A percentile compares a stretch with the other conserved stretches of the same genome.
Evolutionary conservation across 2,113 vertebrate species (phyloP).

Genomic region (Apaloderma vittatum): DNA sequence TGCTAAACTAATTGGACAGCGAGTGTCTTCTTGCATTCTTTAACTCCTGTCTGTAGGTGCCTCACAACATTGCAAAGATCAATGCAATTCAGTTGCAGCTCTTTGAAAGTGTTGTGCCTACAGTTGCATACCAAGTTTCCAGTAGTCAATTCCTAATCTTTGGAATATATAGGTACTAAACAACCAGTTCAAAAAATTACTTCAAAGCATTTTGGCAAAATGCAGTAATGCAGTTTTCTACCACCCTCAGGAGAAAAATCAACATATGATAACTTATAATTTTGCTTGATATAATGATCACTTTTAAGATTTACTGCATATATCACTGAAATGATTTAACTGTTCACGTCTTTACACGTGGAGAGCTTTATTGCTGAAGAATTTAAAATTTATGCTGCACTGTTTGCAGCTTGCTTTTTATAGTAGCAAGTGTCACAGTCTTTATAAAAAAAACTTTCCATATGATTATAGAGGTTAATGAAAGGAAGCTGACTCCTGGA

Average conservation of each 20-base stretch:
- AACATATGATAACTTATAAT: background rate
- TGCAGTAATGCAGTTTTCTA: background rate
- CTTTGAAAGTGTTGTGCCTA: background rate
- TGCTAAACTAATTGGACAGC: background rate
- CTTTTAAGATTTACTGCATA: background rate
- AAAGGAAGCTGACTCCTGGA: background rate
- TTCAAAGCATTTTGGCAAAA: background rate
- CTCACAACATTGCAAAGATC: background rate
- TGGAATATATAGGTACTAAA: background rate
- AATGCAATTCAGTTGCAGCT: background rate
- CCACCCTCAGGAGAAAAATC: background rate
- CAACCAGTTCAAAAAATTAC: background rate
- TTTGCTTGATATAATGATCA: background rate
- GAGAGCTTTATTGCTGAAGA: background rate
- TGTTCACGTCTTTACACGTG: background rate
- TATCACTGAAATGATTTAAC: background rate
- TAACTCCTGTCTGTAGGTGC: background rate
- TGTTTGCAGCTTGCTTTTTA: background rate
- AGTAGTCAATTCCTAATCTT: background rate
- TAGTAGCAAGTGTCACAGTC: background rate
- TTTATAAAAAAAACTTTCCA: background rate
- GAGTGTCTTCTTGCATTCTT: background rate
- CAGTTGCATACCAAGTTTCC: background rate
- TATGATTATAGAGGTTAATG: background rate
- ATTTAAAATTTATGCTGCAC: background rate